Evolutionary conservation across 2,888 invertebrate genomes (phyloP).

Genomic region (Microplitis deprimator): DNA sequence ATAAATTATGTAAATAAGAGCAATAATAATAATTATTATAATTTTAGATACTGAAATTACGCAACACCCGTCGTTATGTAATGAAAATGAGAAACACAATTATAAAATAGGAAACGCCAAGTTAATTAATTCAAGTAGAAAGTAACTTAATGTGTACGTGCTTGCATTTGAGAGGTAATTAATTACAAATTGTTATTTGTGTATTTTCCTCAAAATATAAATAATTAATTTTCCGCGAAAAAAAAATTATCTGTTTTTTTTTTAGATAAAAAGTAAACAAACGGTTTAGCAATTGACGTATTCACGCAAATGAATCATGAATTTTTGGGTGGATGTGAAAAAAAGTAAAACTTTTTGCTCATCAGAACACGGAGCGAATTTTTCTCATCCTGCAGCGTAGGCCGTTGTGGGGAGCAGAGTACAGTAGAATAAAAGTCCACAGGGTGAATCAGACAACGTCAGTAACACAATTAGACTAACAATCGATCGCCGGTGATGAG

Average conservation of each 20-base stretch:
- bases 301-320: conserved; percentile 46
- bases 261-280: conserved; percentile 24
- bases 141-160: not conserved
- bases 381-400: conserved; percentile 47
- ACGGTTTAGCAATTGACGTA: conserved; percentile 41
- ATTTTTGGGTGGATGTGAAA: conserved; percentile 43
- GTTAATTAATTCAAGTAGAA: not conserved
- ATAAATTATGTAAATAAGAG: not conserved
- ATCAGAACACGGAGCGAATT: conserved; percentile 58
- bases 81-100: conserved; percentile 14
- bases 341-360: conserved; percentile 57
- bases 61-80: conserved; percentile 5
- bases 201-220: too few species aligned
- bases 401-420: not conserved
- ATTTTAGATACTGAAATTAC: not conserved
- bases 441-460: conserved; percentile 68
- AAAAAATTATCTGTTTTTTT: not conserved
- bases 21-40: not conserved
- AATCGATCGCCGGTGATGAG: conserved; percentile 68
- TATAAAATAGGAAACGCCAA: conserved; percentile 1
- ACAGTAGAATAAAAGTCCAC: conserved; percentile 53
- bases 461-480: conserved; percentile 70
- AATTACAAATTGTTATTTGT: not conserved
- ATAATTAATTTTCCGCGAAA: too few species aligned
- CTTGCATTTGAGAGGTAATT: not conserved